A percentile compares a stretch with the other conserved stretches of the same genome.
phyloP scores from a whole-genome alignment of 2,113 vertebrate genomes.

The Daphoenositta chrysoptera region DNA sequence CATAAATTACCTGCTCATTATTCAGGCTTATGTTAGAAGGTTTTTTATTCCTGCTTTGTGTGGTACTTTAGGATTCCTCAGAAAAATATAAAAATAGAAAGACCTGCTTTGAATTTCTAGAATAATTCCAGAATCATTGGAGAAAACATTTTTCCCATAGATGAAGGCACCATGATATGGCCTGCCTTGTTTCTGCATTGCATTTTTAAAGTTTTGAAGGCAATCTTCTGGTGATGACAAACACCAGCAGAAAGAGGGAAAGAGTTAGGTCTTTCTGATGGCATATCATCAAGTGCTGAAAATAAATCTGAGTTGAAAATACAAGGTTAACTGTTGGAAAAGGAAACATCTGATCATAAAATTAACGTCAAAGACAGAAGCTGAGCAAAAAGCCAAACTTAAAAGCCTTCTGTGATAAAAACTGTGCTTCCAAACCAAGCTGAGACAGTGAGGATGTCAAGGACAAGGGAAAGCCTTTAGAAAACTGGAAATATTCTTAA shows the following conservation, averaged over 20 bases:
- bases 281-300: background rate
- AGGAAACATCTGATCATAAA: background rate
- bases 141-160: background rate
- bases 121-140: background rate
- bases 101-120: background rate
- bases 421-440: background rate
- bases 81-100: background rate
- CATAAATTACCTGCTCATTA: background rate
- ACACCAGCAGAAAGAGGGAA: background rate
- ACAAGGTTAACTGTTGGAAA: background rate
- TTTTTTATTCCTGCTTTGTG: background rate
- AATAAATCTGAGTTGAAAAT: background rate
- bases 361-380: background rate
- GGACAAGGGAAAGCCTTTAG: background rate
- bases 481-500: background rate
- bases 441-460: background rate
- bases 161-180: background rate
- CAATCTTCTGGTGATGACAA: background rate
- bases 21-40: accelerated
- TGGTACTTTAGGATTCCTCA: background rate
- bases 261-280: background rate
- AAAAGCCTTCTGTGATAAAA: background rate
- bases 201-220: background rate
- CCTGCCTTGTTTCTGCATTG: background rate
- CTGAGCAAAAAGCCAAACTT: background rate